Evolutionary conservation across 2,797 vertebrate genomes (phyloP).

Genomic region (Sciurus vulgaris): DNA sequence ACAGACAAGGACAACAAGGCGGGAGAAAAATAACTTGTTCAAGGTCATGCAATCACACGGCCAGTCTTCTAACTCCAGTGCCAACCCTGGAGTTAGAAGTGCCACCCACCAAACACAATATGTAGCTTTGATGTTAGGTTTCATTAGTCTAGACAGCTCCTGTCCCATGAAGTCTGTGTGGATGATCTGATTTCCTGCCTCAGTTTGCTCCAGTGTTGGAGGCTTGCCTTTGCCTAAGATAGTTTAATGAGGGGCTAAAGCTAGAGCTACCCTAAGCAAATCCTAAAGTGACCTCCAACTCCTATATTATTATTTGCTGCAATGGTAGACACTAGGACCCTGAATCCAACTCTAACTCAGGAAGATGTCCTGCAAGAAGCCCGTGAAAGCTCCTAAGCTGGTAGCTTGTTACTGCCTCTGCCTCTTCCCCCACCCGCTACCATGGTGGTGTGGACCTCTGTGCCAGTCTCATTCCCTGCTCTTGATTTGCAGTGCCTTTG

Average conservation of each 20-base stretch:
- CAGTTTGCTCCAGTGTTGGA: not conserved
- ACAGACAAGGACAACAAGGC: not conserved
- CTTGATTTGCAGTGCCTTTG: slow-evolving; percentile 16
- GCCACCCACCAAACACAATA: not conserved
- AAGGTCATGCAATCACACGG: too few species aligned
- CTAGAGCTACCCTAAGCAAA: not conserved
- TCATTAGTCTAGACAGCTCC: not conserved
- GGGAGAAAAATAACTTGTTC: not conserved
- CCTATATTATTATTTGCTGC: not conserved
- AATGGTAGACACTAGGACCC: not conserved
- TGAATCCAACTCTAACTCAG: not conserved
- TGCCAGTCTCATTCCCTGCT: not conserved
- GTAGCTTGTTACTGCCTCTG: not conserved
- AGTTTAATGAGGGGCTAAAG: not conserved
- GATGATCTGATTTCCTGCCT: not conserved
- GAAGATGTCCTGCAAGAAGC: not conserved
- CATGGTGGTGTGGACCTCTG: not conserved
- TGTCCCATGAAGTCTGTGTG: not conserved
- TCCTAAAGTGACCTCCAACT: not conserved
- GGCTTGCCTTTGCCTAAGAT: not conserved
- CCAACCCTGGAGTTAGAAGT: too few species aligned
- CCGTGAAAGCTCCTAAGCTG: not conserved
- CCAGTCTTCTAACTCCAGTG: not conserved
- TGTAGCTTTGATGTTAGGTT: too few species aligned
- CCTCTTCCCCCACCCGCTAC: not conserved